Conservation (phyloP, 2,888 invertebrate species). For the Scaptomyza flava region DNA sequence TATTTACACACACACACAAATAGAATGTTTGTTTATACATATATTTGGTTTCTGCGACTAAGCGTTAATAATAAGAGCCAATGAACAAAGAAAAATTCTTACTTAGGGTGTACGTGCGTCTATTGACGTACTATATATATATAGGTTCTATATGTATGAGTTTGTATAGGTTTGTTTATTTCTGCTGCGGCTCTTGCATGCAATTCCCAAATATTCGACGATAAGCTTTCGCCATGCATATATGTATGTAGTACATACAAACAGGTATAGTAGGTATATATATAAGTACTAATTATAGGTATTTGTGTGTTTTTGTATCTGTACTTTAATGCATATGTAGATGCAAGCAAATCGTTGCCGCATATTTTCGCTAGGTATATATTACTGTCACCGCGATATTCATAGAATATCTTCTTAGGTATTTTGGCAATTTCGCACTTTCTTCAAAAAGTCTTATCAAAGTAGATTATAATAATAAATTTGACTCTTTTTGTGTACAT, state of each 20-base stretch:
- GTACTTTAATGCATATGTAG: constrained; percentile 9
- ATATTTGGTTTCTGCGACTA: not conserved
- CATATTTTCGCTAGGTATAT: not conserved
- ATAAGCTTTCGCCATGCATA: constrained; percentile 24
- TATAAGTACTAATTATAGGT: constrained; percentile 21
- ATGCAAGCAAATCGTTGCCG: constrained; percentile 23
- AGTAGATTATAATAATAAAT: no score
- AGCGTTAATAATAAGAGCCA: not conserved
- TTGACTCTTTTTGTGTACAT: no score
- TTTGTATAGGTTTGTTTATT: constrained; percentile 9
- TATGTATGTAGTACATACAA: constrained; percentile 3
- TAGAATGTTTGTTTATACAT: not conserved
- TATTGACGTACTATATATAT: constrained; percentile 1
- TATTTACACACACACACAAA: no score
- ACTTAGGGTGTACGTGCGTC: not conserved
- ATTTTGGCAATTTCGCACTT: not conserved
- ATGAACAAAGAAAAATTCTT: not conserved
- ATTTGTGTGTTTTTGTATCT: constrained; percentile 14
- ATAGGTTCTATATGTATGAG: not conserved
- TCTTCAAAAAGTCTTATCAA: not conserved
- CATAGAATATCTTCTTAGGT: not conserved
- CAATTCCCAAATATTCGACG: constrained; percentile 20
- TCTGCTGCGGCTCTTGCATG: constrained; percentile 19
- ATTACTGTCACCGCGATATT: not conserved
- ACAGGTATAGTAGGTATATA: constrained; percentile 4